These are phyloP conservation scores for Linurgus olivaceus DNA, from an alignment of 2,797 vertebrate species.

Conservation along the genomic window DNA sequence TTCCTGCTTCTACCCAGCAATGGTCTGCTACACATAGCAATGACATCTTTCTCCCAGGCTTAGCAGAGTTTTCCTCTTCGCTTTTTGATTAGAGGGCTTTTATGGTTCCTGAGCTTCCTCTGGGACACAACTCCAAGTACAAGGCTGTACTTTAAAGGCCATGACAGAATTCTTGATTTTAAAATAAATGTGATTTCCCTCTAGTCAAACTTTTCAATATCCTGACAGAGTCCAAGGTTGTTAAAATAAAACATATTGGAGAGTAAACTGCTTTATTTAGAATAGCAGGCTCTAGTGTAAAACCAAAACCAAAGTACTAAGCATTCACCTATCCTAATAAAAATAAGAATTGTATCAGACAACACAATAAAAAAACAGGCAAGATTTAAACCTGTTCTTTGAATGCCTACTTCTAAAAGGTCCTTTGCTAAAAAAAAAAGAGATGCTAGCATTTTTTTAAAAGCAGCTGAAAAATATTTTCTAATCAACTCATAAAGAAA, in stretches of 20 bases:
- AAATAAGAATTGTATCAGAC: neutral
- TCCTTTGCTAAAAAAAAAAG: neutral
- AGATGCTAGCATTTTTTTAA: neutral
- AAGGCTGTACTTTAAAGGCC: neutral
- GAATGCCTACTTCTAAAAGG: neutral
- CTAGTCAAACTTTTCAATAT: conserved; percentile 8
- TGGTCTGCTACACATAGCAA: neutral
- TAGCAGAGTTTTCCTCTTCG: neutral
- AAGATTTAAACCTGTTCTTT: neutral
- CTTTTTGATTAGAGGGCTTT: conserved; percentile 15
- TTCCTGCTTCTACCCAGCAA: neutral
- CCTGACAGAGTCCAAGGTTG: neutral
- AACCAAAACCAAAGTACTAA: neutral
- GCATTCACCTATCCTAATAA: neutral
- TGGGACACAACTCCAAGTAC: neutral
- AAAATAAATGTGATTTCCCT: neutral
- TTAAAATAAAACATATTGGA: neutral
- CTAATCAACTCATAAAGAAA: neutral
- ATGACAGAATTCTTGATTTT: conserved; percentile 1
- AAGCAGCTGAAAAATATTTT: neutral
- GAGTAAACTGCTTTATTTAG: neutral
- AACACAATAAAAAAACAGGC: neutral
- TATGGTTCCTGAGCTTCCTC: neutral
- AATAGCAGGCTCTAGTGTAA: neutral
- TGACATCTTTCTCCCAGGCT: neutral